phyloP scores from a whole-genome alignment of 2,113 vertebrate genomes.

The Erythrolamprus reginae region DNA sequence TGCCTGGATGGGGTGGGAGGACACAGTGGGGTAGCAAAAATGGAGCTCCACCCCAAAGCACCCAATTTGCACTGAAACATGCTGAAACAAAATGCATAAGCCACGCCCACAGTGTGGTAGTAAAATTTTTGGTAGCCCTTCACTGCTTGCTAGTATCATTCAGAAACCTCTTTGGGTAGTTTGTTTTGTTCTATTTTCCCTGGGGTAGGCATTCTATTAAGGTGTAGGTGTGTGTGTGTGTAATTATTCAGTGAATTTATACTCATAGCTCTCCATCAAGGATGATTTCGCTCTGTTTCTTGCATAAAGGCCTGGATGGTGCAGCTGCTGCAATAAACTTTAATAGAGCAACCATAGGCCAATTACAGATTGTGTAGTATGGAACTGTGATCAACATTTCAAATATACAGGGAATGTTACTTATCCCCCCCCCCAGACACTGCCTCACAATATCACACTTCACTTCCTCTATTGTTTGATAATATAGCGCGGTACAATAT shows the following conservation, averaged over 20 bases:
- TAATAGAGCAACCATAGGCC: neutral
- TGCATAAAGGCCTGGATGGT: neutral
- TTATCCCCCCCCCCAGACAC: neutral
- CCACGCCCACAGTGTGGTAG: too few species aligned
- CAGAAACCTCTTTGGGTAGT: neutral
- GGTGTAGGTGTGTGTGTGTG: neutral
- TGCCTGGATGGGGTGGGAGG: too few species aligned
- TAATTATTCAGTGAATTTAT: neutral
- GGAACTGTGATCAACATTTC: neutral
- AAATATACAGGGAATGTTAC: neutral
- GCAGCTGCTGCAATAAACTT: neutral
- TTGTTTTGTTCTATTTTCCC: neutral
- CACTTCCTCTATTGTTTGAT: neutral
- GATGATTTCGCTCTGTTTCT: neutral
- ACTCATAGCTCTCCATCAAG: neutral
- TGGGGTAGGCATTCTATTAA: neutral
- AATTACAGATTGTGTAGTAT: neutral
- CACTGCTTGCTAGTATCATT: neutral
- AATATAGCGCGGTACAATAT: neutral
- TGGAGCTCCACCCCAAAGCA: too few species aligned
- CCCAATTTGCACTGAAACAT: too few species aligned
- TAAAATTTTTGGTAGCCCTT: too few species aligned
- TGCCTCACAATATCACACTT: neutral
- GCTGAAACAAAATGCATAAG: too few species aligned
- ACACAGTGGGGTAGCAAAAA: too few species aligned